Percentiles rank a stretch among this genome's conserved stretches.
These are phyloP conservation scores for Archilochus colubris DNA, from an alignment of 2,113 vertebrate genomes.

Conservation along the genomic window DNA sequence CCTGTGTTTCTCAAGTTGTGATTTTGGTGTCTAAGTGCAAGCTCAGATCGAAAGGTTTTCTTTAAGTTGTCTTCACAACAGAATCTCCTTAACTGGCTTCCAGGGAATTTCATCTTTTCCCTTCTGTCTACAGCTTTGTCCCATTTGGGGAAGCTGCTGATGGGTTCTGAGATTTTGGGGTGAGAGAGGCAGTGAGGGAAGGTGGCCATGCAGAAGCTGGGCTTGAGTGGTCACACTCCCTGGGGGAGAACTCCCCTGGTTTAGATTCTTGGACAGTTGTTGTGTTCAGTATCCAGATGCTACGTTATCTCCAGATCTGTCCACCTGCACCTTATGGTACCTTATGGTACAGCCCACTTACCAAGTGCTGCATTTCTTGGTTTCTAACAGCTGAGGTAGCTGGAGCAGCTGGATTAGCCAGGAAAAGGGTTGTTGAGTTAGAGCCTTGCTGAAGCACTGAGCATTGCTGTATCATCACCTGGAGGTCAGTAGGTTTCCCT, in stretches of 20 bases:
- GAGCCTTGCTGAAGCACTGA: neutral
- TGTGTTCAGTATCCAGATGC: neutral
- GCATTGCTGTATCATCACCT: neutral
- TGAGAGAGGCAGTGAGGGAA: neutral
- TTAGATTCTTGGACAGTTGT: neutral
- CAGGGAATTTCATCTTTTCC: neutral
- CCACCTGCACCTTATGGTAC: neutral
- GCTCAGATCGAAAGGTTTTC: neutral
- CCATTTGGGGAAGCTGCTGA: neutral
- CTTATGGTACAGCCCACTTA: neutral
- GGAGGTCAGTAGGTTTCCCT: neutral
- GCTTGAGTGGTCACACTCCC: neutral
- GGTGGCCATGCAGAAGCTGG: neutral
- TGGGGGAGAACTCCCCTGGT: neutral
- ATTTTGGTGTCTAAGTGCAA: neutral
- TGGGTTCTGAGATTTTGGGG: neutral
- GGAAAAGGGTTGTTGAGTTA: neutral
- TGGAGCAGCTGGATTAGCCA: neutral
- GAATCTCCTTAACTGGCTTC: neutral
- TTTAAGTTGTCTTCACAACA: neutral
- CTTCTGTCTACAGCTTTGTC: neutral
- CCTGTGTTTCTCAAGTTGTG: neutral
- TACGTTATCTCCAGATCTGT: neutral
- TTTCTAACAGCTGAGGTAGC: neutral
- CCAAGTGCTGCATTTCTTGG: slow-evolving; percentile 3